A percentile compares a stretch with the other conserved stretches of the same genome.
These are phyloP conservation scores for Myiotriccus ornatus DNA, from an alignment of 2,797 vertebrate species.

Conservation along the genomic window DNA sequence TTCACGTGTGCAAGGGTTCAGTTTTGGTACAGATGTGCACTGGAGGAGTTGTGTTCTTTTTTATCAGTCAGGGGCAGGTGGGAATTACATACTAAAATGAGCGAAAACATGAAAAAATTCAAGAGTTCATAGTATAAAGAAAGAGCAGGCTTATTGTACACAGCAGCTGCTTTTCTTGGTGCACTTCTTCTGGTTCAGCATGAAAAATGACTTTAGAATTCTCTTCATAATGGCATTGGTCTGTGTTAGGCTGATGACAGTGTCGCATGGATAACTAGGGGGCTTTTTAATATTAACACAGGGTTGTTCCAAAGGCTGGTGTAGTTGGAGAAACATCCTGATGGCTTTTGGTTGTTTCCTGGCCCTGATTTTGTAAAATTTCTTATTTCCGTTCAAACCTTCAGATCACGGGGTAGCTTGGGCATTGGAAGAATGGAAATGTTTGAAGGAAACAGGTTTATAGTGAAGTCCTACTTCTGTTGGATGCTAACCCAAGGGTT, in stretches of 20 bases:
- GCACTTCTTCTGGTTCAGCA: neutral
- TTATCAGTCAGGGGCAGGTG: neutral
- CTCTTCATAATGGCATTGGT: neutral
- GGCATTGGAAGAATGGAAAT: neutral
- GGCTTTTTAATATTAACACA: neutral
- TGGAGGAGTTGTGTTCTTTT: neutral
- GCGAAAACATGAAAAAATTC: neutral
- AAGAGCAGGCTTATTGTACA: neutral
- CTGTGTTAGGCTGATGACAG: neutral
- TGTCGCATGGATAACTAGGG: neutral
- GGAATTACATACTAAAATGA: neutral
- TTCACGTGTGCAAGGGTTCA: rapidly evolving
- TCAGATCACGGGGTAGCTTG: neutral
- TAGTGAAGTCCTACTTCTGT: neutral
- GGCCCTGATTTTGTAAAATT: neutral
- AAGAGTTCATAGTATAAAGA: neutral
- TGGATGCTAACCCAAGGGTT: slow-evolving; percentile 28
- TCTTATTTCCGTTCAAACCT: neutral
- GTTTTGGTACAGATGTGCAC: neutral
- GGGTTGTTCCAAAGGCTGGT: neutral
- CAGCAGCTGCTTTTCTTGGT: neutral
- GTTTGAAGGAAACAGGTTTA: neutral
- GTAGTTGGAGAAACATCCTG: neutral
- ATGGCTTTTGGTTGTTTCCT: neutral
- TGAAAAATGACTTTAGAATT: neutral